Base-by-base conservation (phyloP, 2,797 vertebrate genomes). In the Caiman crocodilus region DNA sequence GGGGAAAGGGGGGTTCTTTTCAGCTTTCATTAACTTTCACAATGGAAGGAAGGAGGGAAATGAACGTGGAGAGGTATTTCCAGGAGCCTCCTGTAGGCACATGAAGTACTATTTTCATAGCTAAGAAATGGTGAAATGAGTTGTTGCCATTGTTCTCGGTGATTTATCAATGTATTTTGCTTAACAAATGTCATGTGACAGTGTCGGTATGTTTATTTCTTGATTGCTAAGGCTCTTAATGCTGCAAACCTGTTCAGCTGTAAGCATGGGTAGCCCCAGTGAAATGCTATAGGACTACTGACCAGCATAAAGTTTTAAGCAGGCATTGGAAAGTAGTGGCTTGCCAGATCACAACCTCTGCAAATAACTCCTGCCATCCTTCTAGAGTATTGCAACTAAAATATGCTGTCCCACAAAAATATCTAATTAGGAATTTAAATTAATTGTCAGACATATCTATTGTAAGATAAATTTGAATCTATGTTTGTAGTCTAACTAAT, bases 161-260 rank as follows among this genome's bases (percentile, higher is more conserved):
- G 7, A 2, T 17, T 42, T 1, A 13, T 55, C n/a, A 73, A 76
- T 60, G 55, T 30, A 73, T 75, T 14, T 11, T 59, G 13, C 2
- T 14, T 56, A 56, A 32, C 28, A 90, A 89, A 73, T 13, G 35
- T 1, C 56, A 6, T 25, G 89, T 25, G 28, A 55, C 23, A 80
- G n/a, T 64, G 3, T 12, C 26, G n/a, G 1, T 32, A 58, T 79
- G 21, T 81, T 50, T 82, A 18, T 84, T 56, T 93, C 6, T 67
- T 76, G 10, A 80, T 69, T 55, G 91, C 67, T 32, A 58, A 87
- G 9, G 67, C 89, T 90, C 15, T 71, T 90, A 58, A 81, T 83
- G 64, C 65, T 77, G 61, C 15, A 75, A 84, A 18, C 42, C 7
- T 13, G 11, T 74, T 85, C 42, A 50, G 42, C 42, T 50, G 42